Percentiles rank a stretch among this genome's conserved stretches.
phyloP scores from a whole-genome alignment of 2,888 invertebrate species.

The Augiades crinisus region DNA sequence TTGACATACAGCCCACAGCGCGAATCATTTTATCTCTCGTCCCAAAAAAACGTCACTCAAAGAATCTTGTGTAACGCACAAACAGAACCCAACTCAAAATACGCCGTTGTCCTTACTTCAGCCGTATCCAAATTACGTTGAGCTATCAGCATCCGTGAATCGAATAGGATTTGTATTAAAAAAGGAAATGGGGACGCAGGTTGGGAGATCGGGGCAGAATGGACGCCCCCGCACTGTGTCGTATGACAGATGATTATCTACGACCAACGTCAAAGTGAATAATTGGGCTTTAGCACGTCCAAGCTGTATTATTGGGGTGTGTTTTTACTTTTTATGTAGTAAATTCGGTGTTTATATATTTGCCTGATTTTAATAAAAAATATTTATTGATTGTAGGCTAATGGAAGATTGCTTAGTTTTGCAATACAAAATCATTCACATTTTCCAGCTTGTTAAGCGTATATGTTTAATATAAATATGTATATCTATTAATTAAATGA shows the following conservation, averaged over 20 bases:
- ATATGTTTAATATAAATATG: too few relatives aligned
- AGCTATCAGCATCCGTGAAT: slow-evolving; percentile 26
- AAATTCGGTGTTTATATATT: background rate
- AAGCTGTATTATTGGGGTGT: slow-evolving; percentile 33
- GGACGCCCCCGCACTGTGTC: slow-evolving; percentile 58
- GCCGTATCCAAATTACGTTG: slow-evolving; percentile 27
- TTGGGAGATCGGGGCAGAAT: slow-evolving; percentile 47
- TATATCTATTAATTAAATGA: too few relatives aligned
- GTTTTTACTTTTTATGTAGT: slow-evolving; percentile 29
- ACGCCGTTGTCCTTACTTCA: slow-evolving; percentile 33
- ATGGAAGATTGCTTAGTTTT: too few relatives aligned
- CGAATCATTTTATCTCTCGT: slow-evolving; percentile 41
- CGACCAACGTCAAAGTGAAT: slow-evolving; percentile 77
- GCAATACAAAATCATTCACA: too few relatives aligned
- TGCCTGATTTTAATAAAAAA: too few relatives aligned
- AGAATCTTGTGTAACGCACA: slow-evolving; percentile 67
- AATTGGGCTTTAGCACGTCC: slow-evolving; percentile 71
- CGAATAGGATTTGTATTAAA: slow-evolving; percentile 28
- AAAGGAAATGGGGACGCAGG: slow-evolving; percentile 38
- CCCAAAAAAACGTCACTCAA: slow-evolving; percentile 57
- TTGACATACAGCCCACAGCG: slow-evolving; percentile 30
- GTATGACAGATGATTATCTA: slow-evolving; percentile 80
- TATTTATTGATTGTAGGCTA: too few relatives aligned
- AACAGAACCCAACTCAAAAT: slow-evolving; percentile 53
- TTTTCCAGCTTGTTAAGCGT: too few relatives aligned